phyloP scores from a whole-genome alignment of 2,888 invertebrate species.

The Anthophora plumipes region DNA sequence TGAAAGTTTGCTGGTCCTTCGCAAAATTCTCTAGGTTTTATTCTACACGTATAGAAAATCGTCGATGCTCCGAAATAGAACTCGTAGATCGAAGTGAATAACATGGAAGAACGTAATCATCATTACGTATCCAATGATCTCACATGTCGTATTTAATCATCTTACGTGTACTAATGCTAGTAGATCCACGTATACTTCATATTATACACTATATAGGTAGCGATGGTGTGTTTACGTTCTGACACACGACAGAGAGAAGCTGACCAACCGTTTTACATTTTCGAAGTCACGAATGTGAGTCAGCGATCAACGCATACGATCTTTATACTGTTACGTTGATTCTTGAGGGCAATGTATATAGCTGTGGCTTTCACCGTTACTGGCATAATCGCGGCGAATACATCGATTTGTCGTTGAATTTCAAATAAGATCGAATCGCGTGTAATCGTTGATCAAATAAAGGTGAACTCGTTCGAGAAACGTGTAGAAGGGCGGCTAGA shows the following conservation, averaged over 20 bases:
- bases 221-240: background rate
- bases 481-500: background rate
- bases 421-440: background rate
- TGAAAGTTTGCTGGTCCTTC: background rate
- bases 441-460: background rate
- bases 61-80: background rate
- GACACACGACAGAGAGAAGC: background rate
- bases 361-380: background rate
- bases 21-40: too few species aligned
- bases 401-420: background rate
- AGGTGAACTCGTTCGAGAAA: background rate
- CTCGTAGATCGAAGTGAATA: background rate
- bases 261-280: background rate
- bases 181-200: background rate
- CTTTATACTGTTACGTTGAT: background rate
- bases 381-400: background rate
- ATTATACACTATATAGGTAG: background rate
- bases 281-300: background rate
- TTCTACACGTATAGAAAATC: background rate
- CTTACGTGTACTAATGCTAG: background rate
- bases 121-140: background rate
- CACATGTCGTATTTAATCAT: background rate
- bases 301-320: background rate
- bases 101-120: background rate
- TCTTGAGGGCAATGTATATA: background rate